Conservation (phyloP, 1,140 invertebrate genomes). For the Leptopilina boulardi region DNA sequence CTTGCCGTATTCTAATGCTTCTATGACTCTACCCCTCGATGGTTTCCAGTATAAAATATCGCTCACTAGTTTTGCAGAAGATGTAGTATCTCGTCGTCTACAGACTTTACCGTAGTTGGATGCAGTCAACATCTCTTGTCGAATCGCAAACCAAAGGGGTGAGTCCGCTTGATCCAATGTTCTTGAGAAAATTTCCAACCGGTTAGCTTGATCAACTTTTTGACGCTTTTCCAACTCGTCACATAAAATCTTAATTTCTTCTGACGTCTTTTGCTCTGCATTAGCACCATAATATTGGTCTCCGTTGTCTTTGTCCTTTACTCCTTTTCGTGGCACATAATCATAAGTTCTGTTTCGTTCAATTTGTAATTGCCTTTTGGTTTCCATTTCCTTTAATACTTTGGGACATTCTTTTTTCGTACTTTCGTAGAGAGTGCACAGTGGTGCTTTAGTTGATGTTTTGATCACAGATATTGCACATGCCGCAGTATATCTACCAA, state of each 20-base stretch:
- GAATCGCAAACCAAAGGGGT: conserved; percentile 57
- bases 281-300: conserved; percentile 54
- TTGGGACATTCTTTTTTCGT: conserved; percentile 25
- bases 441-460: conserved; percentile 54
- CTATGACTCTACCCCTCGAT: conserved; percentile 42
- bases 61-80: conserved; percentile 54
- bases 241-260: conserved; percentile 6
- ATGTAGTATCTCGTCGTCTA: conserved; percentile 51
- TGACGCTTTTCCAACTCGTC: conserved; percentile 37
- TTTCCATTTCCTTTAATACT: conserved; percentile 38
- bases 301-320: not conserved
- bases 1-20: conserved; percentile 54
- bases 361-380: conserved; percentile 37
- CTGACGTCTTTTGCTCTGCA: conserved; percentile 33
- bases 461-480: conserved; percentile 58
- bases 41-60: conserved; percentile 59
- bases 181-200: conserved; percentile 53
- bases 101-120: conserved; percentile 67
- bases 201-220: conserved; percentile 30
- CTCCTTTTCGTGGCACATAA: not conserved
- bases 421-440: conserved; percentile 26
- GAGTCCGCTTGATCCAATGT: conserved; percentile 58
- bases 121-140: conserved; percentile 63
- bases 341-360: conserved; percentile 25
- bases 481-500: conserved; percentile 58